A percentile compares a stretch with the other conserved stretches of the same genome.
phyloP scores from a whole-genome alignment of 1,140 invertebrate genomes.

The Drosophila ercepeae region DNA sequence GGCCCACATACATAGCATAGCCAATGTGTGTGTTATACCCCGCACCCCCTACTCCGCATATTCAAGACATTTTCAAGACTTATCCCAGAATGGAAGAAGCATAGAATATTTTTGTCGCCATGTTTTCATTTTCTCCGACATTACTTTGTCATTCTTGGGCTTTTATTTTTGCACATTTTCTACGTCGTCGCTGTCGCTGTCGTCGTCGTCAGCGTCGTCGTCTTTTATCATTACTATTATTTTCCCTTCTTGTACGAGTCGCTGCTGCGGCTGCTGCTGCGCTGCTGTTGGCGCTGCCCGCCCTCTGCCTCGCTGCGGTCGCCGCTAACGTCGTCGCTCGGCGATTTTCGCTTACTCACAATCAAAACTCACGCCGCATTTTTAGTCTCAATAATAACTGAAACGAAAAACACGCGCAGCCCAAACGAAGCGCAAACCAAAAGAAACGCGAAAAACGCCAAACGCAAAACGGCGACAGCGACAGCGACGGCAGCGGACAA shows the following conservation, averaged over 20 bases:
- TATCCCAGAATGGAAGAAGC: neutral
- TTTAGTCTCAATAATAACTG: constrained; percentile 84
- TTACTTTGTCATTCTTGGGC: constrained; percentile 18
- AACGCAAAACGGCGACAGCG: constrained; percentile 17
- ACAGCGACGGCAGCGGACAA: constrained; percentile 23
- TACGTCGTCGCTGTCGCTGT: too few relatives aligned
- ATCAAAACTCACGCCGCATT: constrained; percentile 83
- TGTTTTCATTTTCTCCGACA: neutral
- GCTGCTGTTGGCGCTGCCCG: constrained; percentile 5
- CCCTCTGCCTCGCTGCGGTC: constrained; percentile 35
- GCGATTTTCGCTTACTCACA: constrained; percentile 76
- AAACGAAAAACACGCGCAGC: constrained; percentile 78
- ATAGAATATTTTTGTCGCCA: neutral
- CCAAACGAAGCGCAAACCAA: constrained; percentile 69
- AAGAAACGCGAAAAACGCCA: constrained; percentile 31
- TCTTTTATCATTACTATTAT: constrained; percentile 21
- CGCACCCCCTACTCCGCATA: too few relatives aligned
- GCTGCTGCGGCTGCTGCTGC: too few relatives aligned
- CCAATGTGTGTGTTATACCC: too few relatives aligned
- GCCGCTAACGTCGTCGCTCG: constrained; percentile 32
- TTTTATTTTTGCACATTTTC: constrained; percentile 47
- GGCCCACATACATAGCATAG: too few relatives aligned
- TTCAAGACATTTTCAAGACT: too few relatives aligned
- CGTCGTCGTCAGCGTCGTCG: too few relatives aligned
- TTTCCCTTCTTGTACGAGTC: constrained; percentile 17